These are phyloP conservation scores for Chromobotia macracanthus DNA, from an alignment of 2,797 vertebrate species.

Conservation along the genomic window DNA sequence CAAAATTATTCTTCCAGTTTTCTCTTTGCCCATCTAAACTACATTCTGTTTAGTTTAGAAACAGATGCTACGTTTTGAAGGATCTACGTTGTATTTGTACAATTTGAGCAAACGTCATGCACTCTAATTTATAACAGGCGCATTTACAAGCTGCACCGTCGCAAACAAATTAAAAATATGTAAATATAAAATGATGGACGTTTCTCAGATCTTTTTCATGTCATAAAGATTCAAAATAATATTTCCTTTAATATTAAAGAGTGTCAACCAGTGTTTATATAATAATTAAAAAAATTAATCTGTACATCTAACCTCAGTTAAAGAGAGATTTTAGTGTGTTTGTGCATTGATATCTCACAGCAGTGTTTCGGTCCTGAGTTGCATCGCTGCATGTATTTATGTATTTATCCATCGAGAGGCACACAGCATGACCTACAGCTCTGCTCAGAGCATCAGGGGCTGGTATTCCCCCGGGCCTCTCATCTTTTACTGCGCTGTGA, in stretches of 20 bases:
- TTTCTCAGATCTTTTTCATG: background rate
- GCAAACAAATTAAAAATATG: background rate
- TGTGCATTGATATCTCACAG: constrained; percentile 26
- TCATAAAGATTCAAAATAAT: background rate
- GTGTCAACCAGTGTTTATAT: background rate
- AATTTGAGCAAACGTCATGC: constrained; percentile 13
- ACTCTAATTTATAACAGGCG: background rate
- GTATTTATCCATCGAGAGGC: constrained; percentile 81
- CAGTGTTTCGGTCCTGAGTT: constrained; percentile 63
- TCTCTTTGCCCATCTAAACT: background rate
- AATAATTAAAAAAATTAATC: background rate
- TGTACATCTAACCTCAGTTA: background rate
- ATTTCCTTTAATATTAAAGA: background rate
- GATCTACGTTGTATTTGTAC: constrained; percentile 10
- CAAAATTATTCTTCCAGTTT: constrained; percentile 7
- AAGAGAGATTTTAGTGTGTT: background rate
- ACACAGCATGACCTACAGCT: constrained; percentile 75
- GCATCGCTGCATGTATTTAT: constrained; percentile 81
- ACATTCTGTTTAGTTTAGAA: constrained; percentile 28
- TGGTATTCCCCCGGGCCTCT: constrained; percentile 80
- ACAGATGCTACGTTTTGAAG: constrained; percentile 6
- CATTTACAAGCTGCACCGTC: background rate
- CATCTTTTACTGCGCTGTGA: constrained; percentile 85
- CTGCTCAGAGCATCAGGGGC: constrained; percentile 74
- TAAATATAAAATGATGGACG: background rate